Evolutionary conservation across 2,888 invertebrate genomes (phyloP).

Genomic region (Lithophane leautieri): DNA sequence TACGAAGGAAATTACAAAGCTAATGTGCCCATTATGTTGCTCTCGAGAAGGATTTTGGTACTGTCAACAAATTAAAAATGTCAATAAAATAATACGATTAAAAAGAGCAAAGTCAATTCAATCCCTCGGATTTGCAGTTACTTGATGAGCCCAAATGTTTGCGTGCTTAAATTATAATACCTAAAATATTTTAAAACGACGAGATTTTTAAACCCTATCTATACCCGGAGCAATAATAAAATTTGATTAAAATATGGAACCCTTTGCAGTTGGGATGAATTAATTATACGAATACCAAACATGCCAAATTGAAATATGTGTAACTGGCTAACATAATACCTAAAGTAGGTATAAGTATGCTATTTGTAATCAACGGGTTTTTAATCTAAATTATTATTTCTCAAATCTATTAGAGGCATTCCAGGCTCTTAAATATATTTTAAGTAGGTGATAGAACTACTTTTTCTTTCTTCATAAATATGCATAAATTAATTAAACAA

Average conservation of each 20-base stretch:
- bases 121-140: constrained; percentile 73
- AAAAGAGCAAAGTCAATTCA: constrained; percentile 69
- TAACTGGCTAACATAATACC: constrained; percentile 69
- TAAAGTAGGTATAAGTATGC: constrained; percentile 61
- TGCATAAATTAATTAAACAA: constrained; percentile 50
- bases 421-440: constrained; percentile 11
- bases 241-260: constrained; percentile 85
- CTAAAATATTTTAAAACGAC: constrained; percentile 74
- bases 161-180: constrained; percentile 77
- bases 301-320: constrained; percentile 80
- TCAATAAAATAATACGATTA: constrained; percentile 66
- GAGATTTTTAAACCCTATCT: constrained; percentile 76
- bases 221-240: constrained; percentile 82
- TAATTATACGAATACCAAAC: constrained; percentile 84
- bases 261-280: constrained; percentile 81
- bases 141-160: constrained; percentile 77
- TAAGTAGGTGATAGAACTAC: constrained; percentile 40
- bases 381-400: constrained; percentile 44
- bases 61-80: constrained; percentile 68
- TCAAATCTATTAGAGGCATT: constrained; percentile 22
- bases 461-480: constrained; percentile 53
- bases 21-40: constrained; percentile 67
- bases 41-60: constrained; percentile 63
- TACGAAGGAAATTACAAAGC: constrained; percentile 61
- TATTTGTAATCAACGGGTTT: constrained; percentile 42